phyloP scores from a whole-genome alignment of 2,888 invertebrate genomes.

The Drosophila mettleri region DNA sequence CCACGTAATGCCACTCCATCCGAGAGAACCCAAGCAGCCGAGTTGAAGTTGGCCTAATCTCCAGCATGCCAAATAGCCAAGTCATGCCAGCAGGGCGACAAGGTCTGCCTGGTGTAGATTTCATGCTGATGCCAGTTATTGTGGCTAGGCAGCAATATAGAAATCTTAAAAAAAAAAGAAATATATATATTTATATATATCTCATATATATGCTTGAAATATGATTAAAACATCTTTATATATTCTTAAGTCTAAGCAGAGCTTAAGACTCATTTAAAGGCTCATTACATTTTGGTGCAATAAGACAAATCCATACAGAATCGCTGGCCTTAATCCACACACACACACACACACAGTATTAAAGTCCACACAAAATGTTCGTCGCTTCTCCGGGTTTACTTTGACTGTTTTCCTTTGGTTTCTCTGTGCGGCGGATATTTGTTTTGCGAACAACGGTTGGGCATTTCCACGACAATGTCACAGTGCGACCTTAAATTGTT shows the following conservation, averaged over 20 bases:
- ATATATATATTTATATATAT: not conserved
- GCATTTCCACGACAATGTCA: constrained; percentile 64
- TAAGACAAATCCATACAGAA: constrained; percentile 9
- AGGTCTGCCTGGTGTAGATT: constrained; percentile 27
- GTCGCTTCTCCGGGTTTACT: constrained; percentile 6
- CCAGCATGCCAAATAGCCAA: constrained; percentile 66
- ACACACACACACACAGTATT: not conserved
- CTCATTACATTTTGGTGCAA: constrained; percentile 17
- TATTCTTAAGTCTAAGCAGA: not conserved
- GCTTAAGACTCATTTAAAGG: constrained; percentile 11
- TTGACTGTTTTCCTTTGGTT: constrained; percentile 3
- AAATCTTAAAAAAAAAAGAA: not conserved
- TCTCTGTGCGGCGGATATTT: constrained; percentile 14
- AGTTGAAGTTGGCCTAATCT: constrained; percentile 57
- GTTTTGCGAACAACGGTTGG: constrained; percentile 27
- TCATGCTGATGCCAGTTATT: constrained; percentile 16
- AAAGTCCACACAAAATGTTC: constrained; percentile 17
- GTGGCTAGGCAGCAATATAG: constrained; percentile 11
- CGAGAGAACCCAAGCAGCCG: constrained; percentile 7
- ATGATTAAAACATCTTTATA: constrained; percentile 1
- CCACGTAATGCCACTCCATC: constrained; percentile 40
- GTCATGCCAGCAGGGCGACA: constrained; percentile 33
- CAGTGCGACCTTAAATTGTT: constrained; percentile 70
- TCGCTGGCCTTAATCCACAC: constrained; percentile 25
- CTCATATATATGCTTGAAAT: not conserved